These are phyloP conservation scores for Trachymyrmex septentrionalis DNA, from an alignment of 1,140 invertebrate genomes.

Conservation along the genomic window DNA sequence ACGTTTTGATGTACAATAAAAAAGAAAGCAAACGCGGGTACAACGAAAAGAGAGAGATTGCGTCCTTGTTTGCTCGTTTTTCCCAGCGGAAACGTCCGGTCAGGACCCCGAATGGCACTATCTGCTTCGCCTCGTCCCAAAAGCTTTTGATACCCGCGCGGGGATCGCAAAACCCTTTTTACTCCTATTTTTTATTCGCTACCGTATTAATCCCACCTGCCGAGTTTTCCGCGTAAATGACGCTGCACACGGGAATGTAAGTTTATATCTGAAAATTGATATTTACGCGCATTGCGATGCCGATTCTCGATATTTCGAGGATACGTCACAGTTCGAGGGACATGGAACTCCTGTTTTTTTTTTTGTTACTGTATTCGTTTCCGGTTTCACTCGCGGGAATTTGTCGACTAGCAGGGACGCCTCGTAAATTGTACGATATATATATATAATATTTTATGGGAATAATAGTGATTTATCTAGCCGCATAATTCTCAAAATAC, in stretches of 20 bases:
- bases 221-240: constrained; percentile 25
- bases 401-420: constrained; percentile 19
- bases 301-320: constrained; percentile 18
- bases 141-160: constrained; percentile 38
- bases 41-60: constrained; percentile 52
- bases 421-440: constrained; percentile 54
- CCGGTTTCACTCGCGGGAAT: constrained; percentile 47
- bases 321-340: constrained; percentile 26
- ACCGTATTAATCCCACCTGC: constrained; percentile 28
- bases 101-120: constrained; percentile 69
- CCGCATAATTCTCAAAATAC: constrained; percentile 46
- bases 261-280: constrained; percentile 51
- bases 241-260: constrained; percentile 8
- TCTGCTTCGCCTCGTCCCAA: constrained; percentile 54
- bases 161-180: constrained; percentile 37
- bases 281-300: constrained; percentile 21
- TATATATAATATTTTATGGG: constrained; percentile 32
- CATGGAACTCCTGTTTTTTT: constrained; percentile 13
- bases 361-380: constrained; percentile 6
- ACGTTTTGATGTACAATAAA: neutral
- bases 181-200: constrained; percentile 21
- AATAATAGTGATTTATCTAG: constrained; percentile 56
- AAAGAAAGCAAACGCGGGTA: neutral
- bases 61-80: constrained; percentile 63
- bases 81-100: constrained; percentile 62